Base-by-base conservation (phyloP, 1,140 invertebrate genomes). In the Calliopsis andreniformis region DNA sequence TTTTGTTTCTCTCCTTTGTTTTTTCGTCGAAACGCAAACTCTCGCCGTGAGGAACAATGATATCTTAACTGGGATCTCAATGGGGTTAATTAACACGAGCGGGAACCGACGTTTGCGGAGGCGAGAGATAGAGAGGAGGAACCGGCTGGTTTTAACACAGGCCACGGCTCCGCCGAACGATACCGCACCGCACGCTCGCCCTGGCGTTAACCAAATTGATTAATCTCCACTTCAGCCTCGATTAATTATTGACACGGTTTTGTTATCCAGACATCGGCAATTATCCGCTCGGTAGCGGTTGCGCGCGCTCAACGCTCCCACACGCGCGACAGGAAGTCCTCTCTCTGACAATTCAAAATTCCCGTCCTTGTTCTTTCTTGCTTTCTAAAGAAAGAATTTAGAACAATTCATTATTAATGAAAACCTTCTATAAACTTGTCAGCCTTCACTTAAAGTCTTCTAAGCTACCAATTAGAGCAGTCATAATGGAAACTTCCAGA, bases 241-340 rank as follows among this genome's bases (percentile, higher is more conserved):
- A 90, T 90, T 89, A 90, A 90, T 90, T 90, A 89, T 89, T 89
- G 88, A 89, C 88, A 89, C 89, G 87, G 87, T 88, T 89, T 86
- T 88, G 84, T 87, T 90, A 89, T 88, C 87, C 79, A 45, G 69
- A 79, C 85, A 87, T 87, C 87, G 80, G 86, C 86, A 88, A 89
- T 89, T 88, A 89, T 83, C 82, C 75, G 72, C 49, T 69, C 53
- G 64, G 23, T 47, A 45, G 72, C 43, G n/a, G 45, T n/a, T n/a
- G n/a, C n/a, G n/a, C n/a, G n/a, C n/a, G n/a, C n/a, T n/a, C n/a
- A n/a, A n/a, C n/a, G 35, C 35, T 10, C 35, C 2, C 12, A 32
- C 4, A 32, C 23, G 23, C 56, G 32, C 7, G 56, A 8, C 10
- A 7, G 10, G 30, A 56, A 16, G 3, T 1, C 25, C 28, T 58